Conservation (phyloP, 2,888 invertebrate genomes). For the Eristalinus sepulchralis region DNA sequence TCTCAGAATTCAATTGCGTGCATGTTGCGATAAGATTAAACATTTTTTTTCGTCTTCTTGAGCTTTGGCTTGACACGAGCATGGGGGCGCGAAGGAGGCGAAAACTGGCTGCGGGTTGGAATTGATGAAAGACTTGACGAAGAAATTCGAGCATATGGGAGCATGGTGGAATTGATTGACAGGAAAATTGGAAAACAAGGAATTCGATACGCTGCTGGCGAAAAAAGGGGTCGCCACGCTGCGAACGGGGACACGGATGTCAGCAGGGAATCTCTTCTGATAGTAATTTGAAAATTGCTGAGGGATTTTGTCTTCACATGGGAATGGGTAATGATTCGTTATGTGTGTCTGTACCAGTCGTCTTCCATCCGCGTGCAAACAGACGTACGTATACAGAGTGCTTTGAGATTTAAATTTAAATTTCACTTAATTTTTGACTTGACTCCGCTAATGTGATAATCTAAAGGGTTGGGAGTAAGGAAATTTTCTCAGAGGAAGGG, state of each 20-base stretch:
- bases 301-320: slow-evolving; percentile 1
- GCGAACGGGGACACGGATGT: slow-evolving; percentile 36
- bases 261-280: slow-evolving; percentile 58
- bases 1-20: slow-evolving; percentile 67
- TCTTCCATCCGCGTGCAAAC: too few relatives aligned
- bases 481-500: too few relatives aligned
- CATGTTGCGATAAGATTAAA: slow-evolving; percentile 68
- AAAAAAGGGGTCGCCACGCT: slow-evolving; percentile 39
- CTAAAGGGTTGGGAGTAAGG: too few relatives aligned
- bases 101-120: slow-evolving; percentile 23
- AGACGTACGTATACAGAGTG: not conserved
- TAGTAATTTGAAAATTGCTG: slow-evolving; percentile 57
- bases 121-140: slow-evolving; percentile 50
- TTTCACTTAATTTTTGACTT: too few relatives aligned
- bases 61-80: not conserved
- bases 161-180: slow-evolving; percentile 65
- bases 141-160: slow-evolving; percentile 24
- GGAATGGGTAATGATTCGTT: not conserved
- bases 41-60: slow-evolving; percentile 16
- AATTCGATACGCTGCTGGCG: slow-evolving; percentile 41
- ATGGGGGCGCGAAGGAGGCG: not conserved
- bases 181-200: slow-evolving; percentile 71
- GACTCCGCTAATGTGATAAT: too few relatives aligned
- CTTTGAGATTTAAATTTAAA: too few relatives aligned
- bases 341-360: not conserved